A percentile compares a stretch with the other conserved stretches of the same genome.
Conservation (phyloP, 2,888 invertebrate genomes). For the Protophormia terraenovae region DNA sequence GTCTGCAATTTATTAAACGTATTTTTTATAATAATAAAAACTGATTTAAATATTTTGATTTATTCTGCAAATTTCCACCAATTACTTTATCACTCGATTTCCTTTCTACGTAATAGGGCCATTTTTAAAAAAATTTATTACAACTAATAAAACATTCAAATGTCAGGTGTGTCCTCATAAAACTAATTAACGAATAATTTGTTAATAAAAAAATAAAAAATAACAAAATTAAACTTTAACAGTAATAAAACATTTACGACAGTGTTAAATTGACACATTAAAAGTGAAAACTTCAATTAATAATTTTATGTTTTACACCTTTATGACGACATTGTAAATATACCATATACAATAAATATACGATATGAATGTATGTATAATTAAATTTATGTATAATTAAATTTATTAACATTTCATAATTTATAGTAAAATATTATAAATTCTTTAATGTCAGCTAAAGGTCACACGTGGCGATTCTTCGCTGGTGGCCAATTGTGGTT, state of each 20-base stretch:
- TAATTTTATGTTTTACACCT: background rate
- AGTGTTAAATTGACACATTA: background rate
- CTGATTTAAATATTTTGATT: too few relatives aligned
- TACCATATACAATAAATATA: too few relatives aligned
- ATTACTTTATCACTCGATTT: too few relatives aligned
- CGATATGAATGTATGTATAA: too few relatives aligned
- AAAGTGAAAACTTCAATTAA: background rate
- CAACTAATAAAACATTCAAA: too few relatives aligned
- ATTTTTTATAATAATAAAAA: too few relatives aligned
- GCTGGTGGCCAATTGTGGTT: background rate
- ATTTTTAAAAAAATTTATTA: too few relatives aligned
- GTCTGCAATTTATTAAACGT: too few relatives aligned
- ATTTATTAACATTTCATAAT: constrained; percentile 24
- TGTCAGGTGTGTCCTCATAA: background rate
- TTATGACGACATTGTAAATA: background rate
- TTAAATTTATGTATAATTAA: too few relatives aligned
- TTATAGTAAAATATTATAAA: background rate
- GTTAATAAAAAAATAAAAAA: background rate
- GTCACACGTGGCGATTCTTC: background rate
- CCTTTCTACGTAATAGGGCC: too few relatives aligned
- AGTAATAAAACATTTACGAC: background rate
- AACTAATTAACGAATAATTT: background rate
- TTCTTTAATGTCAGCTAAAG: background rate
- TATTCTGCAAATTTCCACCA: too few relatives aligned
- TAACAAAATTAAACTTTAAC: background rate